Conservation (phyloP, 2,113 vertebrate species). For the Cygnus atratus region DNA sequence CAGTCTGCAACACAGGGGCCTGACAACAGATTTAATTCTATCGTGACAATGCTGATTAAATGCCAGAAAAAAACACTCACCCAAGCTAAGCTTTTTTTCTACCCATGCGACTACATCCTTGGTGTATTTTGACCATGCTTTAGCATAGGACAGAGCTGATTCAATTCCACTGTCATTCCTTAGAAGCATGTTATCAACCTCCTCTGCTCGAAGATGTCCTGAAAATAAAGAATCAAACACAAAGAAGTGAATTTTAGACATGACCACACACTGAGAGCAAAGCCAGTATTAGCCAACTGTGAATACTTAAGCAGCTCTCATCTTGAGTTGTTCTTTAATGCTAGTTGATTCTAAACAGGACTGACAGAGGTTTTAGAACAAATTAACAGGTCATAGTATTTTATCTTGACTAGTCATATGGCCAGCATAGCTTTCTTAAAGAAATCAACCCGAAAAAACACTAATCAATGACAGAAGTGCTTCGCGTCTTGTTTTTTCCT, state of each 20-base stretch:
- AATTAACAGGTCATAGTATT: conserved; percentile 63
- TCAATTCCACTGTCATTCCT: conserved; percentile 89
- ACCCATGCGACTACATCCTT: conserved; percentile 97
- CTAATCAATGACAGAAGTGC: background rate
- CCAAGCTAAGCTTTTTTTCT: conserved; percentile 91
- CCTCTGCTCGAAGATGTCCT: conserved; percentile 86
- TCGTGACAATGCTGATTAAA: conserved; percentile 71
- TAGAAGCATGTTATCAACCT: conserved; percentile 87
- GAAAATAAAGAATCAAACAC: conserved; percentile 53
- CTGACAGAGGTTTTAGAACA: conserved; percentile 71
- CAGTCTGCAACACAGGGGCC: conserved; percentile 68
- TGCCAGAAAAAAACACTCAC: conserved; percentile 82
- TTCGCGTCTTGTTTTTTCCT: background rate
- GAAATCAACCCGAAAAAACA: background rate
- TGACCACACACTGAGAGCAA: conserved; percentile 57
- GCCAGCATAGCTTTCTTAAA: conserved; percentile 29
- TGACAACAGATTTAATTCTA: conserved; percentile 70
- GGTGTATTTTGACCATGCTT: conserved; percentile 96
- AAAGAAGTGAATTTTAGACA: conserved; percentile 56
- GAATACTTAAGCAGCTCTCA: conserved; percentile 70
- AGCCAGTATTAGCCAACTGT: conserved; percentile 57
- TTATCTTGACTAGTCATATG: conserved; percentile 45
- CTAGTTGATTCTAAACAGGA: conserved; percentile 72
- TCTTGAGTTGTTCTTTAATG: conserved; percentile 75
- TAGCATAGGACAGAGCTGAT: conserved; percentile 91